A percentile compares a stretch with the other conserved stretches of the same genome.
Evolutionary conservation across 1,140 invertebrate genomes (phyloP).

Genomic region (Pentalonia nigronervosa): DNA sequence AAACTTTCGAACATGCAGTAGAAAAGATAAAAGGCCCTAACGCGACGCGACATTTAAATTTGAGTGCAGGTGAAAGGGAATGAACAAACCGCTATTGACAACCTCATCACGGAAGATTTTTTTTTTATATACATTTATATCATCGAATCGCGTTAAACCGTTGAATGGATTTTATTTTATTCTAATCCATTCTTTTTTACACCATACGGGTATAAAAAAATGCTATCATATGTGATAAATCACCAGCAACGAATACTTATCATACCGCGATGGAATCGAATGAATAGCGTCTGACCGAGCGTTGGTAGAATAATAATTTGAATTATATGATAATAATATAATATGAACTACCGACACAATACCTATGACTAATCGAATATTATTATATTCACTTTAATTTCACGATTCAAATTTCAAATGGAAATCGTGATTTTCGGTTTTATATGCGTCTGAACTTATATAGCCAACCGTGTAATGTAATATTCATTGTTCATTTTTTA

Average conservation of each 20-base stretch:
- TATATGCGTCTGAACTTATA: not conserved
- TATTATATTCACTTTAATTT: not conserved
- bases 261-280: not conserved
- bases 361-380: not conserved
- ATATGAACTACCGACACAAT: not conserved
- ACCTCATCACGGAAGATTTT: not conserved
- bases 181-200: not conserved
- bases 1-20: not conserved
- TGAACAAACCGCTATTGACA: conserved; percentile 29
- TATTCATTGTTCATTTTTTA: not conserved
- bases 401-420: not conserved
- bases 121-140: not conserved
- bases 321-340: not conserved
- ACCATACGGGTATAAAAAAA: not conserved
- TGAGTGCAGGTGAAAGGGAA: conserved; percentile 20
- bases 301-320: not conserved
- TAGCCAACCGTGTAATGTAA: not conserved
- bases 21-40: conserved; percentile 24
- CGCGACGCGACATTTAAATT: not conserved
- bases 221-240: not conserved
- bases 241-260: not conserved
- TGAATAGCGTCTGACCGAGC: not conserved
- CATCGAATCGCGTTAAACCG: not conserved
- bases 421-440: not conserved
- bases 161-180: not conserved